phyloP scores from a whole-genome alignment of 2,797 vertebrate genomes.

The Periparus ater region DNA sequence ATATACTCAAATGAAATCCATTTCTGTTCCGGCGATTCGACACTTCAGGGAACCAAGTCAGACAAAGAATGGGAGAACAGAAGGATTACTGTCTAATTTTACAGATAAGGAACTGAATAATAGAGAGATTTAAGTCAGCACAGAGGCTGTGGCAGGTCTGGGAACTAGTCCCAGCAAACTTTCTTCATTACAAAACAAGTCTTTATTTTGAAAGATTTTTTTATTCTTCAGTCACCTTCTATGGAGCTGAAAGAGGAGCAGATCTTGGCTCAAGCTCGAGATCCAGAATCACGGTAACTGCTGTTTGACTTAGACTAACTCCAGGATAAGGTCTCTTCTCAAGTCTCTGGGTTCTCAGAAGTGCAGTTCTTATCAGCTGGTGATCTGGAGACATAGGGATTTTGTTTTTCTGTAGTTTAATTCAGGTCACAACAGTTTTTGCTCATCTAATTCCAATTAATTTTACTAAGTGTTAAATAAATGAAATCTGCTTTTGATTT shows the following conservation, averaged over 20 bases:
- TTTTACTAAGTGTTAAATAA: background rate
- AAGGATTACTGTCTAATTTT: background rate
- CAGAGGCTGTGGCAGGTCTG: background rate
- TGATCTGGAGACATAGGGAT: background rate
- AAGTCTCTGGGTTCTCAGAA: background rate
- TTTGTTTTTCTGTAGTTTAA: background rate
- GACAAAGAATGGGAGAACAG: background rate
- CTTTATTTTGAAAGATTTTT: conserved; percentile 26
- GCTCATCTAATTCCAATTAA: background rate
- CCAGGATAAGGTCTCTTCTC: background rate
- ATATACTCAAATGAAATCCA: background rate
- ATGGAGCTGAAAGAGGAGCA: background rate
- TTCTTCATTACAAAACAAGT: background rate
- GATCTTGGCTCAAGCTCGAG: background rate
- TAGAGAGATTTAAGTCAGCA: background rate
- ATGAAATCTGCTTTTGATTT: background rate
- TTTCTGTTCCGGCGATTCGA: background rate
- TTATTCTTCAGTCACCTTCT: background rate
- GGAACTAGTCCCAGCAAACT: background rate
- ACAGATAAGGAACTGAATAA: background rate
- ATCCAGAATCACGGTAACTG: background rate
- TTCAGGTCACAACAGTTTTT: background rate
- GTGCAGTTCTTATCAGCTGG: background rate
- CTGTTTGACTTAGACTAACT: background rate
- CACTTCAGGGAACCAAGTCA: background rate